phyloP scores from a whole-genome alignment of 1,140 invertebrate species.

The Trachymyrmex cornetzi region DNA sequence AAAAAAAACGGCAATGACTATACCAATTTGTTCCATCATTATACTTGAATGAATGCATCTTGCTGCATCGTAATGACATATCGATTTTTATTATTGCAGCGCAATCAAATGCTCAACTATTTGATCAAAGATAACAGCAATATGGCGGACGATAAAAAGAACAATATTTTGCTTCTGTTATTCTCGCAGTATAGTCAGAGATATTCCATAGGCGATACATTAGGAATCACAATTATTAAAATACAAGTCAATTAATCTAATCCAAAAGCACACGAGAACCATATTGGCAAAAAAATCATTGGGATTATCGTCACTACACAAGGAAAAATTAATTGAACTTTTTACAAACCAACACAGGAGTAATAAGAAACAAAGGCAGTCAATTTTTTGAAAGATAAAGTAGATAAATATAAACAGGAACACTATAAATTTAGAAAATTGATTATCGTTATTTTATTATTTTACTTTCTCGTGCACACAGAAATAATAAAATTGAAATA shows the following conservation, averaged over 20 bases:
- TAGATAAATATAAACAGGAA: not conserved
- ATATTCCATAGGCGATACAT: not conserved
- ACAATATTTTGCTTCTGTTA: not conserved
- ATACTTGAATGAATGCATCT: not conserved
- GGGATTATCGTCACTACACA: too few relatives aligned
- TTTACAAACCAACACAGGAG: not conserved
- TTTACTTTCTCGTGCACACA: not conserved
- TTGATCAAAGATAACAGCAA: conserved; percentile 30
- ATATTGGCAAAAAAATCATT: not conserved
- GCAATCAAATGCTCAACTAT: conserved; percentile 6
- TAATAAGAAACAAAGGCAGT: not conserved
- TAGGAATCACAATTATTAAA: not conserved
- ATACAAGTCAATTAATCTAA: conserved; percentile 3
- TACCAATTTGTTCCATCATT: conserved; percentile 3
- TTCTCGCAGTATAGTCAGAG: not conserved
- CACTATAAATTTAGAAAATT: not conserved
- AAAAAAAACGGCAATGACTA: not conserved
- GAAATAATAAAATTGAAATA: conserved; percentile 7
- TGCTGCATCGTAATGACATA: conserved; percentile 17
- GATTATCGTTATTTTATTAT: not conserved
- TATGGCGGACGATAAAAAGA: not conserved
- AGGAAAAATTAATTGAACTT: too few relatives aligned
- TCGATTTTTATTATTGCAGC: conserved; percentile 27
- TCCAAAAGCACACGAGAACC: not conserved
- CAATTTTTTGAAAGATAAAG: not conserved